Conservation (phyloP, 2,113 vertebrate genomes). For the Petromus typicus region DNA sequence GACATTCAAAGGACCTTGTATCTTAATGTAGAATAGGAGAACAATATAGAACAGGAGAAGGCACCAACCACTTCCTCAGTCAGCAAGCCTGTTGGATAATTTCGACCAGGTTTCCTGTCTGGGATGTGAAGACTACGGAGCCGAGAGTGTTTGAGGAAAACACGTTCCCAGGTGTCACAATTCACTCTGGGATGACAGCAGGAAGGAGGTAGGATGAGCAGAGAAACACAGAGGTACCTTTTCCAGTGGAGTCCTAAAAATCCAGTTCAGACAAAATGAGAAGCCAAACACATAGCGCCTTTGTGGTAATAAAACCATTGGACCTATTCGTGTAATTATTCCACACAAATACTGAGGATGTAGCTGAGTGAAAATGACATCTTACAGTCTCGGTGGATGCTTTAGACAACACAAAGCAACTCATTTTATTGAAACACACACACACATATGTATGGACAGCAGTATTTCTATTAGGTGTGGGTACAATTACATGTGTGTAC, state of each 20-base stretch:
- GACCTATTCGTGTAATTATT: conserved; percentile 36
- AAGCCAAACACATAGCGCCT: neutral
- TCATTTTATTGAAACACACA: neutral
- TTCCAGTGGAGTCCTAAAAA: neutral
- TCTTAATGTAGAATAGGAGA: neutral
- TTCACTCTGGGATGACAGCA: neutral
- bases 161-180: neutral
- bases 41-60: neutral
- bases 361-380: neutral
- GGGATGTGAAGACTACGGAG: neutral
- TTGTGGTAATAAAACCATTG: conserved; percentile 37
- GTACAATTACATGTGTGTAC: neutral
- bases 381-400: conserved; percentile 17
- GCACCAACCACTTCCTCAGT: no score
- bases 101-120: neutral
- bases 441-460: neutral
- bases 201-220: fast-evolving
- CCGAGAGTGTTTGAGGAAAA: neutral
- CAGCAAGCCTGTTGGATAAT: neutral
- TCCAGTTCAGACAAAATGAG: neutral
- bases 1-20: neutral
- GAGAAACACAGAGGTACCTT: no score
- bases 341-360: conserved; percentile 1
- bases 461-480: neutral
- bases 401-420: neutral